Evolutionary conservation across 2,888 invertebrate genomes (phyloP), one percentile per base, ranked within the genome.

Genomic region (Nesidiocoris tenuis): DNA sequence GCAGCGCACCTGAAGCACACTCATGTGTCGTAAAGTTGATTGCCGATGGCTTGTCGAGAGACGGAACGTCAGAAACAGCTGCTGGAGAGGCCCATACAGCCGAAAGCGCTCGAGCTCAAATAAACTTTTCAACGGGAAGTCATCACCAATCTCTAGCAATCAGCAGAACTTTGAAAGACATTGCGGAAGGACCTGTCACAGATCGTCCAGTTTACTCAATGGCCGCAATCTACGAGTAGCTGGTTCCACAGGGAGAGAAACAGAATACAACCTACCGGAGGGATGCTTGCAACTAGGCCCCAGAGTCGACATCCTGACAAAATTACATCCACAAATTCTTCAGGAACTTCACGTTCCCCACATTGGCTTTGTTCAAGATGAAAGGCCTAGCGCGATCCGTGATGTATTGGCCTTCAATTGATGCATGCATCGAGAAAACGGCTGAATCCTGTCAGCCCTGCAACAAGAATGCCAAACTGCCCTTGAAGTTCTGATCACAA

Each of bases 391-490:
- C 72, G 18, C 57, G 76, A 1, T 76, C 76, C 12, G 2, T 74
- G n/a, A 67, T 76, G 0, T 74, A 65, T n/a, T 74, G 76, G 76
- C 76, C 76, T 7, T 17, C 12, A 59, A 68, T 74, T n/a, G 72
- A 64, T 12, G 24, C 19, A 18, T 57, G 23, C 17, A 70, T 70
- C 12, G 70, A 70, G 59, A 17, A 70, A 18, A 21, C 23, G 18
- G 61, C 61, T 21, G 19, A 19, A 61, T 21, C 18, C 61, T 61
- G 7, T 61, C 3, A 24, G 54, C 2, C n/a, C n/a, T 70, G 70
- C 18, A 17, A 25, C n/a, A 24, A 7, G 7, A 70, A 70, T 18
- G 56, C 22, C 18, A 70, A 9, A 23, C 19, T 22, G 0, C 59
- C 70, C 16, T 21, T 56, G 9, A 22, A 19, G 12, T 23, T 17